phyloP scores from a whole-genome alignment of 64 coral and sea anemone species.

The Acropora yongei region DNA sequence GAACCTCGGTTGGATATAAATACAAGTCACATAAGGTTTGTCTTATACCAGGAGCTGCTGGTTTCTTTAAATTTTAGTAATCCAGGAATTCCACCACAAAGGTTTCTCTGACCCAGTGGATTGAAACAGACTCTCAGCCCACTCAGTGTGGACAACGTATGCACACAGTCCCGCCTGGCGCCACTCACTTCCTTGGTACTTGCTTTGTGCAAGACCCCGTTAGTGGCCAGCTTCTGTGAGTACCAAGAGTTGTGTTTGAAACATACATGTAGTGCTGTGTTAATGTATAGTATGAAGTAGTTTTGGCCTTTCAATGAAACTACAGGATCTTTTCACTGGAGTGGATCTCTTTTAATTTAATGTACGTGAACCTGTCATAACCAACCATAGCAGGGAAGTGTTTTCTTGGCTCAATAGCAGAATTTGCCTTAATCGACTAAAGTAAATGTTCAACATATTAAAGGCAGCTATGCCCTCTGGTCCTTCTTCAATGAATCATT shows the following conservation, averaged over 20 bases:
- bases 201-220: slow-evolving; percentile 50
- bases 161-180: slow-evolving; percentile 15
- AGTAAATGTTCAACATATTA: slow-evolving; percentile 26
- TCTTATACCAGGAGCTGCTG: slow-evolving; percentile 2
- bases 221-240: slow-evolving; percentile 34
- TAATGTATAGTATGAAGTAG: too few species aligned
- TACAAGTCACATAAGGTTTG: slow-evolving; percentile 50
- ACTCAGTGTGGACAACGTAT: slow-evolving; percentile 32
- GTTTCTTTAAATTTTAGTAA: slow-evolving; percentile 44
- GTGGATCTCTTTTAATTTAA: slow-evolving; percentile 18
- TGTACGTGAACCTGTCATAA: slow-evolving; percentile 28
- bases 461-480: too few species aligned
- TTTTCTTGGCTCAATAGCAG: slow-evolving; percentile 35
- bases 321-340: too few species aligned
- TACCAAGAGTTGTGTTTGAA: too few species aligned
- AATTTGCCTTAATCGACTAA: slow-evolving; percentile 46
- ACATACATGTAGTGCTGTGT: too few species aligned
- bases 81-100: slow-evolving; percentile 26
- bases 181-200: not conserved
- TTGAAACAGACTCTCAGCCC: too few species aligned
- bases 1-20: slow-evolving; percentile 48
- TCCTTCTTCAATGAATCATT: too few species aligned
- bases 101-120: slow-evolving; percentile 41
- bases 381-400: slow-evolving; percentile 42
- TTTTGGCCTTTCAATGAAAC: too few species aligned